Evolutionary conservation across 2,888 invertebrate species (phyloP).

Genomic region (Protodeltote pygarga): DNA sequence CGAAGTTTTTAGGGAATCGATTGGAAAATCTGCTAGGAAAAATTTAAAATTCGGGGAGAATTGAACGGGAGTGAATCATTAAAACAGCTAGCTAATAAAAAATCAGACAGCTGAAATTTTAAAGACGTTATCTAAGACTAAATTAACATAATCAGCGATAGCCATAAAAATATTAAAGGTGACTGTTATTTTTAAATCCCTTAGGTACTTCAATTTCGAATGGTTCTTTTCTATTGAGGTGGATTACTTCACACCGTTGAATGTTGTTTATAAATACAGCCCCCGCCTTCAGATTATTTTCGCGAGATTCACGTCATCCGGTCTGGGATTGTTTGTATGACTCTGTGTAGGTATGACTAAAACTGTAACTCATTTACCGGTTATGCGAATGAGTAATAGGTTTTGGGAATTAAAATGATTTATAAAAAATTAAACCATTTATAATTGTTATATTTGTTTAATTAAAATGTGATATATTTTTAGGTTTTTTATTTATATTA

Average conservation of each 20-base stretch:
- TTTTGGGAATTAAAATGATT: constrained; percentile 46
- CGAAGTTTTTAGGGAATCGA: no score
- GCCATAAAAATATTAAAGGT: constrained; percentile 43
- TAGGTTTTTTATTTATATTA: no score
- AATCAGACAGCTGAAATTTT: no score
- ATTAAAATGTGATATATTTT: no score
- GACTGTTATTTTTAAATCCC: constrained; percentile 44
- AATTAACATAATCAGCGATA: no score
- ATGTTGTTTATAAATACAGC: constrained; percentile 73
- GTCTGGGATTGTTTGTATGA: constrained; percentile 72
- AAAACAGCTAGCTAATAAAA: no score
- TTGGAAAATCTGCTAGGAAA: no score
- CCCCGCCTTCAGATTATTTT: constrained; percentile 72
- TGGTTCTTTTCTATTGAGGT: constrained; percentile 56
- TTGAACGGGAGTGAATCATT: no score
- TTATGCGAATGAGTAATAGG: constrained; percentile 67
- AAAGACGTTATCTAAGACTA: no score
- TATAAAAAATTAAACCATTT: no score
- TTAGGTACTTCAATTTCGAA: constrained; percentile 48
- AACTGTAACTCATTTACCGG: constrained; percentile 65
- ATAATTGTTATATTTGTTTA: no score
- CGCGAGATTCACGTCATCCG: constrained; percentile 77
- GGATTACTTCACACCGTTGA: constrained; percentile 62
- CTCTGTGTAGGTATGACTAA: constrained; percentile 79
- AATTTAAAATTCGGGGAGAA: no score